Conservation (phyloP, 2,888 invertebrate genomes). For the Leptinotarsa peninsularis region DNA sequence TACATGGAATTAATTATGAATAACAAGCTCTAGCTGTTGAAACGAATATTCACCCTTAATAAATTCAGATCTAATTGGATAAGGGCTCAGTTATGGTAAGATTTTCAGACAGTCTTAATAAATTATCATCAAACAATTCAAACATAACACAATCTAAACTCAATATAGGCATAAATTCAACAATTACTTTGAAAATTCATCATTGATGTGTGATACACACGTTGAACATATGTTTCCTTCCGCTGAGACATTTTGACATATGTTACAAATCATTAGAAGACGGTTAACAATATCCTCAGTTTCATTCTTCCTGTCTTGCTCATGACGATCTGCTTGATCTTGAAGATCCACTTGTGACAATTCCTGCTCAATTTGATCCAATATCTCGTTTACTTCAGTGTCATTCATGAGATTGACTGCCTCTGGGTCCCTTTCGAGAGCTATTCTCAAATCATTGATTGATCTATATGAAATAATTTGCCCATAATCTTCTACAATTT, state of each 20-base stretch:
- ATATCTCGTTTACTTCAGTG: slow-evolving; percentile 51
- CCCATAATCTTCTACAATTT: slow-evolving; percentile 46
- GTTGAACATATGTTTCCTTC: slow-evolving; percentile 49
- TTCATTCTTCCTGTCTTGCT: slow-evolving; percentile 47
- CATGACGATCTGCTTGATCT: slow-evolving; percentile 45
- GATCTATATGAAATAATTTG: slow-evolving; percentile 42
- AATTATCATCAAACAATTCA: background rate
- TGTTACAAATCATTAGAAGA: slow-evolving; percentile 46
- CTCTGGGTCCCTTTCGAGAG: slow-evolving; percentile 45
- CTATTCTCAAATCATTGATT: slow-evolving; percentile 44
- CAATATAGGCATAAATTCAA: slow-evolving; percentile 30
- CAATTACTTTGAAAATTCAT: slow-evolving; percentile 31
- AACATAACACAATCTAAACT: slow-evolving; percentile 26
- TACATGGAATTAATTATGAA: no score
- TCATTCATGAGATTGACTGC: slow-evolving; percentile 47
- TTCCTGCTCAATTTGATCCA: slow-evolving; percentile 54
- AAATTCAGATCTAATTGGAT: no score
- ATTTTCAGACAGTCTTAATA: background rate
- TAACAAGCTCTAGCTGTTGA: no score
- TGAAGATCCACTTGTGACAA: slow-evolving; percentile 45
- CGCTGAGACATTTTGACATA: slow-evolving; percentile 49
- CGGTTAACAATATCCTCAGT: slow-evolving; percentile 49
- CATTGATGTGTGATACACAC: slow-evolving; percentile 36
- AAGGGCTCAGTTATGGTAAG: background rate
- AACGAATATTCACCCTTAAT: no score